These are phyloP conservation scores for Andrena flavipes DNA, from an alignment of 2,888 invertebrate species.

Conservation along the genomic window DNA sequence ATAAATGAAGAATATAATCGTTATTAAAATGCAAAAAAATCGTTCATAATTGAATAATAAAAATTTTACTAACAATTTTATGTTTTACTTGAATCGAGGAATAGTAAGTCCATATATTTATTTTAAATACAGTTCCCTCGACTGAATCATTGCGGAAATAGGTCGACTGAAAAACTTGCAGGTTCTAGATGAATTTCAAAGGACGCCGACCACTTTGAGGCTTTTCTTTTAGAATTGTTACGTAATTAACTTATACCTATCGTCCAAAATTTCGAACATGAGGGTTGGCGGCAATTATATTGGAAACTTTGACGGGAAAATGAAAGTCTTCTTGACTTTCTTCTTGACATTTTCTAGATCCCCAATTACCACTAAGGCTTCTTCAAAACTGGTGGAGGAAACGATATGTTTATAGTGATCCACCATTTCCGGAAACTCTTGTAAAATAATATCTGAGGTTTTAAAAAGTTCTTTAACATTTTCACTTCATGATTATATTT, in stretches of 20 bases:
- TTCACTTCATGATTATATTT: neutral
- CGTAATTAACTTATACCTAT: conserved; percentile 27
- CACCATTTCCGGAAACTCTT: conserved; percentile 25
- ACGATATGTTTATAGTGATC: conserved; percentile 26
- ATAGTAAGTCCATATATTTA: too few species aligned
- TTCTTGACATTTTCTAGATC: conserved; percentile 33
- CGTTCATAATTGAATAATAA: neutral
- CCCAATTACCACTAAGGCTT: conserved; percentile 45
- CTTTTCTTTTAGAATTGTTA: conserved; percentile 32
- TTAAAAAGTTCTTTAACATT: neutral
- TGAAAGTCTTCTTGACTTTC: conserved; percentile 48
- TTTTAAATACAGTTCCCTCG: too few species aligned
- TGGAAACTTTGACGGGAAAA: conserved; percentile 48
- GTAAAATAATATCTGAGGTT: neutral
- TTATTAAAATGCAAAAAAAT: too few species aligned
- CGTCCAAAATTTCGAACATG: neutral
- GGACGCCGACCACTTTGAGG: conserved; percentile 45
- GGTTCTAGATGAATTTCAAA: conserved; percentile 52
- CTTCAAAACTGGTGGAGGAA: conserved; percentile 1
- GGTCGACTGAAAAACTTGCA: conserved; percentile 24
- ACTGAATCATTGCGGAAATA: neutral
- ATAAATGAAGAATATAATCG: too few species aligned
- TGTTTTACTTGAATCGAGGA: too few species aligned
- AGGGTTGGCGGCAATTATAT: conserved; percentile 48
- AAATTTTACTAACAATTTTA: conserved; percentile 18